Percentiles rank a stretch among this genome's conserved stretches.
phyloP scores from a whole-genome alignment of 2,797 vertebrate genomes.

The Lates japonicus region DNA sequence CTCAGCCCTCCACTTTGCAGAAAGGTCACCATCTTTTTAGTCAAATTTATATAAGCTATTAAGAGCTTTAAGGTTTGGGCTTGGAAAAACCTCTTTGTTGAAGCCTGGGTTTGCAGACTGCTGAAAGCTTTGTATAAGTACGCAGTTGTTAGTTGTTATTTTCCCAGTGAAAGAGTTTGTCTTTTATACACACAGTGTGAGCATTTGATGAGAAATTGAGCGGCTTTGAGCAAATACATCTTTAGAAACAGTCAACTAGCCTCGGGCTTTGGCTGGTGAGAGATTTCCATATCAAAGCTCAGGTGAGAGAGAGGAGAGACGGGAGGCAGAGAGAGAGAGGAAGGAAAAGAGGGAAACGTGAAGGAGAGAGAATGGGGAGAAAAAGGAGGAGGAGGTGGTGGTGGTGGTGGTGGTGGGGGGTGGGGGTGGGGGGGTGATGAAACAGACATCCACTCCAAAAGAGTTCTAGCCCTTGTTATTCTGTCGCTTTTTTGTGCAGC shows the following conservation, averaged over 20 bases:
- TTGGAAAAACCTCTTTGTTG: constrained; percentile 50
- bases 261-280: constrained; percentile 75
- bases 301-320: constrained; percentile 74
- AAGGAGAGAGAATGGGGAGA: constrained; percentile 43
- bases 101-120: constrained; percentile 47
- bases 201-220: constrained; percentile 84
- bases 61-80: constrained; percentile 53
- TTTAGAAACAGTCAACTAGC: constrained; percentile 82
- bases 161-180: constrained; percentile 72
- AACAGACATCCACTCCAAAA: constrained; percentile 73
- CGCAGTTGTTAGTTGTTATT: constrained; percentile 76
- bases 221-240: constrained; percentile 81
- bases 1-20: constrained; percentile 26
- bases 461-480: constrained; percentile 73
- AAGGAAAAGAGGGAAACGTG: constrained; percentile 15
- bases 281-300: constrained; percentile 87
- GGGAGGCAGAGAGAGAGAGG: constrained; percentile 47
- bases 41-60: constrained; percentile 52
- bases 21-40: constrained; percentile 58
- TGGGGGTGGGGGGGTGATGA: constrained; percentile 64
- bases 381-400: background rate
- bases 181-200: constrained; percentile 76
- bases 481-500: constrained; percentile 66
- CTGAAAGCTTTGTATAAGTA: constrained; percentile 59
- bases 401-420: constrained; percentile 58